Evolutionary conservation across 2,797 vertebrate genomes (phyloP).

Genomic region (Pangasius macronema): DNA sequence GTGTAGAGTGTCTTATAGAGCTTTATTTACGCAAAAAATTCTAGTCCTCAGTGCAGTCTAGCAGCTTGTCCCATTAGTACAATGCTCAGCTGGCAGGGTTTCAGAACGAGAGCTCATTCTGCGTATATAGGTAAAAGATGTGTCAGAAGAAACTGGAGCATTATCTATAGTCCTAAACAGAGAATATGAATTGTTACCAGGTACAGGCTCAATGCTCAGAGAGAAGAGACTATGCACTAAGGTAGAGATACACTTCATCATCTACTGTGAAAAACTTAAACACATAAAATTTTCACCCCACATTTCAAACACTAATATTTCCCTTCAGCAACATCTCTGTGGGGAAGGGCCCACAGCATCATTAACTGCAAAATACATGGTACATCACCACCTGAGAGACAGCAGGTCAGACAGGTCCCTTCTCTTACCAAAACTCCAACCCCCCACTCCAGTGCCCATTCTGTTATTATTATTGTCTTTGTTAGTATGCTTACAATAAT

Average conservation of each 20-base stretch:
- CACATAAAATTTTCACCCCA: background rate
- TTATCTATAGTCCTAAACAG: conserved; percentile 78
- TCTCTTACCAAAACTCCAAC: background rate
- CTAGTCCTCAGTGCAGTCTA: conserved; percentile 93
- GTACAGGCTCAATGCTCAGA: background rate
- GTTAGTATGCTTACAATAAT: too few species aligned
- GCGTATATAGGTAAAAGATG: conserved; percentile 88
- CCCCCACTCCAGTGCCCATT: too few species aligned
- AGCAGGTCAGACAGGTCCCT: background rate
- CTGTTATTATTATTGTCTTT: too few species aligned
- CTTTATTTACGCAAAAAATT: conserved; percentile 86
- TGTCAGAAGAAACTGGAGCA: conserved; percentile 77
- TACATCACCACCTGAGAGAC: background rate
- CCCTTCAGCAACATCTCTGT: background rate
- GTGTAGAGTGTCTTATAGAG: background rate
- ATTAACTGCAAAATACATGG: background rate
- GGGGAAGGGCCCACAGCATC: background rate
- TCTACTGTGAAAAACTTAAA: background rate
- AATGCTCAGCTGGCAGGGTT: background rate
- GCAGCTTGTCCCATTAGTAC: conserved; percentile 81
- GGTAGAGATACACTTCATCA: background rate
- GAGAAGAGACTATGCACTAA: background rate
- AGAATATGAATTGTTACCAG: conserved; percentile 39
- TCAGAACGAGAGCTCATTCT: conserved; percentile 75
- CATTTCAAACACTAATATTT: background rate